Evolutionary conservation across 2,113 vertebrate genomes (phyloP).

Genomic region (Ammospiza nelsoni): DNA sequence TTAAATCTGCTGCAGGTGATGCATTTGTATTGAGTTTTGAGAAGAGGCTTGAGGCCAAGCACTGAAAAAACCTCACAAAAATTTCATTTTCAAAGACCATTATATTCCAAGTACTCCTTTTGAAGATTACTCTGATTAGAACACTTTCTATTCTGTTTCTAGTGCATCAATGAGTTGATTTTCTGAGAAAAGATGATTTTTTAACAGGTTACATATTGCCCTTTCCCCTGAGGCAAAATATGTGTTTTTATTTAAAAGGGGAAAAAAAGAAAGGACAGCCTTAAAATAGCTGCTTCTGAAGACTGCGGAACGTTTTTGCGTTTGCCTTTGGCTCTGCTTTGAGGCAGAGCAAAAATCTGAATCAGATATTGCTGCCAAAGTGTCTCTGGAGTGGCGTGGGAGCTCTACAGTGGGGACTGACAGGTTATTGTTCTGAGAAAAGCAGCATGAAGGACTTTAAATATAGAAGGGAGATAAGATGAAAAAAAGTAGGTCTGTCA

Average conservation of each 20-base stretch:
- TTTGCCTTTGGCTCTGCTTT: background rate
- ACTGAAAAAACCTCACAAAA: background rate
- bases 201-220: background rate
- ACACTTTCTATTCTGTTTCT: background rate
- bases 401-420: background rate
- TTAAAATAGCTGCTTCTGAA: background rate
- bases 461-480: background rate
- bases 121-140: background rate
- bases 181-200: background rate
- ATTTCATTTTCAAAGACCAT: background rate
- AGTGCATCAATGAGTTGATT: background rate
- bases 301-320: rapidly evolving
- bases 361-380: background rate
- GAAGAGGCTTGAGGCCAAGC: background rate
- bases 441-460: background rate
- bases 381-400: background rate
- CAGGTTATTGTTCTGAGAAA: background rate
- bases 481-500: background rate
- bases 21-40: background rate
- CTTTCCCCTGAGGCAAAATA: background rate
- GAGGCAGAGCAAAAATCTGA: background rate
- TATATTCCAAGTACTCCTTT: background rate
- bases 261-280: background rate
- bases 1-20: background rate
- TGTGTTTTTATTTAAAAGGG: background rate